Evolutionary conservation across 2,113 vertebrate species (phyloP).

Genomic region (Laticauda laticaudata): DNA sequence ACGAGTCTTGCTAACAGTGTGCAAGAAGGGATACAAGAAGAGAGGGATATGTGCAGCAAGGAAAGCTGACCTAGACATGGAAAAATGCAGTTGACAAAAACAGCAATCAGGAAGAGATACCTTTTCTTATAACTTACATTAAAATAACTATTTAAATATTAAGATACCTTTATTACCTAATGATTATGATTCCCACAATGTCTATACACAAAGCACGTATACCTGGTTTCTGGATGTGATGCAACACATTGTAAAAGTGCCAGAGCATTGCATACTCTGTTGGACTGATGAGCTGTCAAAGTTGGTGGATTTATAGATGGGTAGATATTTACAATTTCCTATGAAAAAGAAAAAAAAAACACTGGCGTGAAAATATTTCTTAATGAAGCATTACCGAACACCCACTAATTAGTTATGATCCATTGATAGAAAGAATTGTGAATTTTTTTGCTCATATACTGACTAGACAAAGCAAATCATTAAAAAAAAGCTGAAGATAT

Average conservation of each 20-base stretch:
- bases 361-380: neutral
- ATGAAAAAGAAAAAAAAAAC: slow-evolving; percentile 25
- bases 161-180: neutral
- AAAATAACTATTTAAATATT: neutral
- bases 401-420: neutral
- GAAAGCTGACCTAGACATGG: slow-evolving; percentile 86
- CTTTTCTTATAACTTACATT: neutral
- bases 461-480: neutral
- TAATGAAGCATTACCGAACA: neutral
- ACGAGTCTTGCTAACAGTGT: slow-evolving; percentile 97
- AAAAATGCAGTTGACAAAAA: slow-evolving; percentile 8
- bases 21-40: slow-evolving; percentile 95
- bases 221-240: slow-evolving; percentile 96
- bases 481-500: neutral
- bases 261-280: slow-evolving; percentile 95
- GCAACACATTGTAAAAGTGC: slow-evolving; percentile 95
- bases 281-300: slow-evolving; percentile 96
- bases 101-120: neutral
- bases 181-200: neutral
- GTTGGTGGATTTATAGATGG: slow-evolving; percentile 98
- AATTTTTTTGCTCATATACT: slow-evolving; percentile 3
- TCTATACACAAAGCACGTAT: neutral
- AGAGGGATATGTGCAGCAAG: slow-evolving; percentile 96
- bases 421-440: neutral
- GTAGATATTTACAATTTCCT: slow-evolving; percentile 99